A percentile compares a stretch with the other conserved stretches of the same genome.
phyloP scores from a whole-genome alignment of 2,797 vertebrate species.

The Prionace glauca region DNA sequence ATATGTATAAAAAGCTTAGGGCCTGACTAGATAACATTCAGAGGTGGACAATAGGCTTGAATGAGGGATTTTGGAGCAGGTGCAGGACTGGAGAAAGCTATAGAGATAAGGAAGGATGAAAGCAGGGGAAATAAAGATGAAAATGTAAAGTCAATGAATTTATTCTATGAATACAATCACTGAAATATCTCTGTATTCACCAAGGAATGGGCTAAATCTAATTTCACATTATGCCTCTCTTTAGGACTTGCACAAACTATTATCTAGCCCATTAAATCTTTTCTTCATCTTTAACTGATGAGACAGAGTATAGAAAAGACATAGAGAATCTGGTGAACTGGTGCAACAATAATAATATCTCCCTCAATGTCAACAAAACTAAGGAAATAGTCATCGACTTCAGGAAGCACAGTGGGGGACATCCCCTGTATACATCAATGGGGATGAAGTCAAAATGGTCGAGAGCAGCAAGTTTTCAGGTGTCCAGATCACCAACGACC shows the following conservation, averaged over 20 bases:
- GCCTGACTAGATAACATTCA: not conserved
- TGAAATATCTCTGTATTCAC: not conserved
- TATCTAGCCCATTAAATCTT: not conserved
- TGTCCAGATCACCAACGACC: no score
- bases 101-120: not conserved
- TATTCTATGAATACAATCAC: not conserved
- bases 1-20: not conserved
- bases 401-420: no score
- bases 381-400: no score
- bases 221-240: not conserved
- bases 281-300: not conserved
- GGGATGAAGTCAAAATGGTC: no score
- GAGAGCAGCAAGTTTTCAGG: no score
- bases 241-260: not conserved
- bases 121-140: not conserved
- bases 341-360: no score
- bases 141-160: not conserved
- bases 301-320: no score
- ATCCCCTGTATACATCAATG: no score
- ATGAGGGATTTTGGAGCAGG: not conserved
- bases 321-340: no score
- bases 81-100: not conserved
- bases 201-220: not conserved
- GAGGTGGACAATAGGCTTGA: not conserved
- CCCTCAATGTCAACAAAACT: no score